Percentiles rank a stretch among this genome's conserved stretches.
phyloP scores from a whole-genome alignment of 2,113 vertebrate genomes.

The Crotalus helleri region DNA sequence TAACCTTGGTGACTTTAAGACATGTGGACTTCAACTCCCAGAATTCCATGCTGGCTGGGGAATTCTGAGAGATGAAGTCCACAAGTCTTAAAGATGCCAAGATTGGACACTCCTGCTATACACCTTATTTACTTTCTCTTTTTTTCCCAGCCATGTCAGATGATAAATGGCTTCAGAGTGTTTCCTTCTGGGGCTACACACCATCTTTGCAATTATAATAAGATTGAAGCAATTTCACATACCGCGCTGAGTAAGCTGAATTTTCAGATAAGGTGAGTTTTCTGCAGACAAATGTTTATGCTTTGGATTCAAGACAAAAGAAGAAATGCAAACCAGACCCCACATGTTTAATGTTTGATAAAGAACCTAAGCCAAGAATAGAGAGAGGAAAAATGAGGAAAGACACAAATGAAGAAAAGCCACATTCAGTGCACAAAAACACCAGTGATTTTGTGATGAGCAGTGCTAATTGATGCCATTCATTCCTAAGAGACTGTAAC shows the following conservation, averaged over 20 bases:
- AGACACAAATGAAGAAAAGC: background rate
- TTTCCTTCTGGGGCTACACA: accelerated
- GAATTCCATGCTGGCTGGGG: too few species aligned
- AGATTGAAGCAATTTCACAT: slow-evolving; percentile 4
- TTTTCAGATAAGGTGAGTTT: background rate
- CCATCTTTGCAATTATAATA: slow-evolving; percentile 5
- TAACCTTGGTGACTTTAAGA: too few species aligned
- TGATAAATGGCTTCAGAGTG: background rate
- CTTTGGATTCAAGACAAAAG: background rate
- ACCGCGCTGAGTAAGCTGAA: background rate
- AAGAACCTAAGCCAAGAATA: slow-evolving; percentile 9
- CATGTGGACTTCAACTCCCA: too few species aligned
- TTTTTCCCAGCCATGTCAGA: background rate
- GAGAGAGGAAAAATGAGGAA: background rate
- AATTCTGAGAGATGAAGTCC: background rate
- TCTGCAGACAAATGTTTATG: background rate
- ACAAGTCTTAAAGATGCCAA: background rate
- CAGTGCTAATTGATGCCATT: background rate
- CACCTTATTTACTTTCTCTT: background rate
- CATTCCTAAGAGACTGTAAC: background rate
- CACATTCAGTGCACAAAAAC: background rate
- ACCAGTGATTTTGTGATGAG: background rate
- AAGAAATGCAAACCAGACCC: background rate
- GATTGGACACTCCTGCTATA: background rate
- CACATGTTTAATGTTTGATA: background rate